Conservation (phyloP, 2,113 vertebrate species). For the Ursus arctos region DNA sequence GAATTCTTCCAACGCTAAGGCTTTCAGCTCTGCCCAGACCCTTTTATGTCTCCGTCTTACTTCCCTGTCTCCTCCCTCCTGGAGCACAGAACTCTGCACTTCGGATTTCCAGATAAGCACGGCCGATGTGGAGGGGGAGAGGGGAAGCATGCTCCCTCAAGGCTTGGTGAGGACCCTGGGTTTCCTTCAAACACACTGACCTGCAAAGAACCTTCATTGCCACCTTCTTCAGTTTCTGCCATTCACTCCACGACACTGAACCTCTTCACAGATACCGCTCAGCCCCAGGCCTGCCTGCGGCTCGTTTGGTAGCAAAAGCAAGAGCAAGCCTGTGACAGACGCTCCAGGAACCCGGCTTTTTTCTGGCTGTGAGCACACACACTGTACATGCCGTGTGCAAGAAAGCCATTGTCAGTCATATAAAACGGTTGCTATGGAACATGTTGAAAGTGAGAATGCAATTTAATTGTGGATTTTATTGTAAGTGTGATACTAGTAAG, state of each 20-base stretch:
- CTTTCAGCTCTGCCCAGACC: neutral
- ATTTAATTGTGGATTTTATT: constrained; percentile 43
- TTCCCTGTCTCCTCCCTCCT: neutral
- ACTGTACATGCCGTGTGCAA: accelerated
- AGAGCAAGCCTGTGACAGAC: neutral
- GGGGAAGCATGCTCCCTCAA: accelerated
- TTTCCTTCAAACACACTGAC: neutral
- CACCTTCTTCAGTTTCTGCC: neutral
- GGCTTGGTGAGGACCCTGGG: neutral
- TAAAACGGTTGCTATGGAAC: neutral
- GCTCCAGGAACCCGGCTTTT: neutral
- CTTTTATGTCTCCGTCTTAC: neutral
- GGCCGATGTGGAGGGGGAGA: neutral
- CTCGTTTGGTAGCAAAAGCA: neutral
- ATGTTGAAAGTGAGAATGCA: neutral
- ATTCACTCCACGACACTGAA: too few species aligned
- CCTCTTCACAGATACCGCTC: neutral
- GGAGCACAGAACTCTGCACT: neutral
- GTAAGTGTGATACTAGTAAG: neutral
- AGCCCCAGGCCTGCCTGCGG: neutral
- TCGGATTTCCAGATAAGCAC: neutral
- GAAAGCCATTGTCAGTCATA: neutral
- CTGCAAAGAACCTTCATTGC: neutral
- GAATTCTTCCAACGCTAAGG: neutral
- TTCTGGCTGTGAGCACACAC: neutral